A percentile compares a stretch with the other conserved stretches of the same genome.
phyloP scores from a whole-genome alignment of 1,140 invertebrate species.

The Zaprionus nigranus region DNA sequence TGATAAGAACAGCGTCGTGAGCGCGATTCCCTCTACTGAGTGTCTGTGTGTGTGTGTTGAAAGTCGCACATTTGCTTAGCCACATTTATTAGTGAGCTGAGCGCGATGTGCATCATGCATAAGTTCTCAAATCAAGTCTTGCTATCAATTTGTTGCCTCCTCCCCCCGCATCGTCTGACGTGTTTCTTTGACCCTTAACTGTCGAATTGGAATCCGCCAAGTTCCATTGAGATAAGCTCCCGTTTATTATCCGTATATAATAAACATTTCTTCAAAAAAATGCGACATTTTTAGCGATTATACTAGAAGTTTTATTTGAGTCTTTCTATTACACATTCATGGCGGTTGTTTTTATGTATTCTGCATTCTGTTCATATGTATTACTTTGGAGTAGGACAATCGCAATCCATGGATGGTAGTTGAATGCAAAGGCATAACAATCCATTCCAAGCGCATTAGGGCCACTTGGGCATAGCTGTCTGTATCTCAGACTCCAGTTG shows the following conservation, averaged over 20 bases:
- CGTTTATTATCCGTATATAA: neutral
- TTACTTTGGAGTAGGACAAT: too few relatives aligned
- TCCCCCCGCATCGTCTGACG: conserved; percentile 3
- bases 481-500: too few relatives aligned
- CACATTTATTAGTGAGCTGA: conserved; percentile 12
- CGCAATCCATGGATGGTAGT: too few relatives aligned
- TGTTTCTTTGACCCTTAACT: conserved; percentile 40
- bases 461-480: too few relatives aligned
- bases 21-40: conserved; percentile 24
- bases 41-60: conserved; percentile 8
- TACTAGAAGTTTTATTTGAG: neutral
- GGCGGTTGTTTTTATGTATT: too few relatives aligned
- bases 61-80: conserved; percentile 15
- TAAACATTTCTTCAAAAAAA: neutral
- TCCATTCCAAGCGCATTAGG: too few relatives aligned
- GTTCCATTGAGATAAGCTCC: neutral
- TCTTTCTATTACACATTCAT: too few relatives aligned
- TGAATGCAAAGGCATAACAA: too few relatives aligned
- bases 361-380: too few relatives aligned
- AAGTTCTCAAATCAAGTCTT: conserved; percentile 26
- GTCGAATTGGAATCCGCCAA: neutral
- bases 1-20: conserved; percentile 61
- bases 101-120: conserved; percentile 20
- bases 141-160: conserved; percentile 20
- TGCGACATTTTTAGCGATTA: neutral